Conservation (phyloP, 1,140 invertebrate genomes). For the Ceratoteleas bidentatus region DNA sequence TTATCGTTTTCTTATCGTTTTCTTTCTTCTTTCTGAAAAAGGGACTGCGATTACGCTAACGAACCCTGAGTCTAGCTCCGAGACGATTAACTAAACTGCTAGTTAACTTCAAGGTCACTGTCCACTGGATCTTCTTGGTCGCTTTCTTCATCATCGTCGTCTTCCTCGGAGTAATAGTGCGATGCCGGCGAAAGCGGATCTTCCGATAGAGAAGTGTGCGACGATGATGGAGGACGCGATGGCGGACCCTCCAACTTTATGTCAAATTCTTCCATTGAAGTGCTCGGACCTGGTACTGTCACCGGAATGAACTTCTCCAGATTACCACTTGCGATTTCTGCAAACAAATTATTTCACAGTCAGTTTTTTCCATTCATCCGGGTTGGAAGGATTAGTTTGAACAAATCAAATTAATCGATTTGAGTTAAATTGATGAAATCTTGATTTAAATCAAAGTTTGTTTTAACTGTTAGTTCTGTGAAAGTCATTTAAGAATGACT, state of each 20-base stretch:
- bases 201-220: conserved; percentile 79
- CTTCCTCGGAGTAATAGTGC: conserved; percentile 79
- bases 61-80: conserved; percentile 74
- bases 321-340: conserved; percentile 79
- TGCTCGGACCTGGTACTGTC: conserved; percentile 79
- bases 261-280: conserved; percentile 79
- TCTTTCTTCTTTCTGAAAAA: conserved; percentile 53
- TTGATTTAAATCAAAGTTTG: no score
- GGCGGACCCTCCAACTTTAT: conserved; percentile 75
- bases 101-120: conserved; percentile 81
- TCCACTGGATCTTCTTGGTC: conserved; percentile 79
- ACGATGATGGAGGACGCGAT: conserved; percentile 79
- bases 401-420: no score
- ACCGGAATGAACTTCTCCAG: conserved; percentile 80
- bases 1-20: conserved; percentile 34
- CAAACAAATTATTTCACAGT: conserved; percentile 10
- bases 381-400: no score
- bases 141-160: conserved; percentile 79
- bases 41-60: conserved; percentile 64
- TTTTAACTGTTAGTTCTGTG: no score
- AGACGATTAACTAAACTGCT: conserved; percentile 73
- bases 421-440: no score
- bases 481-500: no score
- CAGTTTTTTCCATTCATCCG: no score
- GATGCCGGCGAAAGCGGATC: conserved; percentile 78